Conservation (phyloP, 2,113 vertebrate species). For the Nematolebias whitei region DNA sequence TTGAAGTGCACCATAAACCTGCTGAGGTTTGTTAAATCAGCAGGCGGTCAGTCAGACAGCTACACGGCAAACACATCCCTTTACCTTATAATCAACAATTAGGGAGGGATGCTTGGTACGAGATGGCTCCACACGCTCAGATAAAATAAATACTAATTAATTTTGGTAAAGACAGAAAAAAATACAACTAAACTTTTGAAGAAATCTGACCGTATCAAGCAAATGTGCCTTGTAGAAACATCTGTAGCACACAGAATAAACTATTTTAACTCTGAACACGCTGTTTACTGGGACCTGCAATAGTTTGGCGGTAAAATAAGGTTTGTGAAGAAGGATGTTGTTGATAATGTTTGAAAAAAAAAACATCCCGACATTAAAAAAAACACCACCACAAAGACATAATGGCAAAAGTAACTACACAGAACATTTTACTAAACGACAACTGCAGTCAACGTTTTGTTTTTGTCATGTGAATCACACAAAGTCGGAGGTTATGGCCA, state of each 20-base stretch:
- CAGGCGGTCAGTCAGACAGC: conserved; percentile 11
- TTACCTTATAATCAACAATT: conserved; percentile 1
- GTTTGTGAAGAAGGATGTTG: neutral
- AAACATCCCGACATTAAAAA: conserved; percentile 3
- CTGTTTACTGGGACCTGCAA: conserved; percentile 11
- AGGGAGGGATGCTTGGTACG: conserved; percentile 4
- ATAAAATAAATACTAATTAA: conserved; percentile 27
- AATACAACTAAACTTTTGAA: conserved; percentile 14
- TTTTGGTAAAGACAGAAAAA: conserved; percentile 8
- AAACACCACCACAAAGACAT: neutral
- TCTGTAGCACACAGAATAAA: conserved; percentile 24
- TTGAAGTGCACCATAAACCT: conserved; percentile 1
- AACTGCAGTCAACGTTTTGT: neutral
- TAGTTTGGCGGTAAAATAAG: conserved; percentile 6
- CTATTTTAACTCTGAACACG: conserved; percentile 27
- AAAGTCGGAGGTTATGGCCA: neutral
- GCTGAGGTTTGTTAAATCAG: neutral
- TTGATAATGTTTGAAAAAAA: neutral
- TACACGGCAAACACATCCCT: conserved; percentile 25
- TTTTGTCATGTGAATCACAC: neutral
- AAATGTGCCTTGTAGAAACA: conserved; percentile 50
- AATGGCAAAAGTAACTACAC: neutral
- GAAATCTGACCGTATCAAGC: conserved; percentile 27
- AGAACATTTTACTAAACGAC: conserved; percentile 5
- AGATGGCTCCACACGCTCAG: conserved; percentile 3